These are phyloP conservation scores for Corythaixoides concolor DNA, from an alignment of 2,113 vertebrate genomes.

Conservation along the genomic window DNA sequence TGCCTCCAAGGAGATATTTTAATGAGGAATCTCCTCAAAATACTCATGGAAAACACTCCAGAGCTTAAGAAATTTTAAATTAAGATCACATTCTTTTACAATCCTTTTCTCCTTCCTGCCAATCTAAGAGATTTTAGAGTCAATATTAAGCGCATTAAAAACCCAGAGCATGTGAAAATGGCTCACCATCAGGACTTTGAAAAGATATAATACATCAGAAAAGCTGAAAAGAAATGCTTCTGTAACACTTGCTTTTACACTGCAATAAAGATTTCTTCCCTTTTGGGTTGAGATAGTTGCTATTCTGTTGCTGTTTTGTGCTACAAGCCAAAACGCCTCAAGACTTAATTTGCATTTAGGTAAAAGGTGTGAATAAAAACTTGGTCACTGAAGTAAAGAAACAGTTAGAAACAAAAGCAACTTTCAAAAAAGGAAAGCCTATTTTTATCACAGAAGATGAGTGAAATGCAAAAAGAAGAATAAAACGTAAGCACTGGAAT, in stretches of 20 bases:
- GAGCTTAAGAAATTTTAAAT: not conserved
- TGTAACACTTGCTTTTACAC: not conserved
- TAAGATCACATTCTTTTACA: not conserved
- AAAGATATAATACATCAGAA: not conserved
- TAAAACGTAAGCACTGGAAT: not conserved
- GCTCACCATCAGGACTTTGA: not conserved
- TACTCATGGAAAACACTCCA: not conserved
- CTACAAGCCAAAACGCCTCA: not conserved
- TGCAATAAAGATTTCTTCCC: not conserved
- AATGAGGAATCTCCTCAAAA: not conserved
- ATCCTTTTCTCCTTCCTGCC: not conserved
- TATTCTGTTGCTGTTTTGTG: not conserved
- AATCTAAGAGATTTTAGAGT: not conserved
- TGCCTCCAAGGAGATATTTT: not conserved
- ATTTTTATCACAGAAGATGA: not conserved
- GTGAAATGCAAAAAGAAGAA: not conserved
- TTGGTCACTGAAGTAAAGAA: not conserved
- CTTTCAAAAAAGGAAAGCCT: not conserved
- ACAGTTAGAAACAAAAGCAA: not conserved
- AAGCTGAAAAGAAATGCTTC: not conserved
- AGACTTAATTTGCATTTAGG: slow-evolving; percentile 29
- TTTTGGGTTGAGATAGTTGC: not conserved
- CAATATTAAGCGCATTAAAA: not conserved
- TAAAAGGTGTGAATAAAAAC: not conserved
- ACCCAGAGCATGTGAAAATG: not conserved